Percentiles rank a stretch among this genome's conserved stretches.
These are phyloP conservation scores for Helogale parvula DNA, from an alignment of 2,113 vertebrate genomes.

Conservation along the genomic window DNA sequence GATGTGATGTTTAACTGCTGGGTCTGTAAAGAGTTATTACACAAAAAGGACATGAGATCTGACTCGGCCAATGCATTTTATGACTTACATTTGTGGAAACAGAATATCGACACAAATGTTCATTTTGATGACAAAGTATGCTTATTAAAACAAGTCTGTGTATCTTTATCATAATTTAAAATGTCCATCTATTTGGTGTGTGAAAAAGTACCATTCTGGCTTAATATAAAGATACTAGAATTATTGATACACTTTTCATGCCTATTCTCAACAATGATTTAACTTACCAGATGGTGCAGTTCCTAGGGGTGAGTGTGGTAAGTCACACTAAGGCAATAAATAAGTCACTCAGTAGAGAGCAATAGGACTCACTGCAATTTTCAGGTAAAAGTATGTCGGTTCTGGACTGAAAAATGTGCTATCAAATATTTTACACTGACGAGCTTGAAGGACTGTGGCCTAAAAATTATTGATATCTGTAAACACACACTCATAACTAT, in stretches of 20 bases:
- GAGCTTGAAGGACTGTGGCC: not conserved
- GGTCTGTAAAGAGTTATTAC: not conserved
- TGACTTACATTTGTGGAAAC: not conserved
- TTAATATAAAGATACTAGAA: not conserved
- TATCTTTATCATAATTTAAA: not conserved
- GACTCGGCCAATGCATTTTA: not conserved
- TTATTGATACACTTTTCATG: not conserved
- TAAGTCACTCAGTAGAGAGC: not conserved
- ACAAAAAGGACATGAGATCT: not conserved
- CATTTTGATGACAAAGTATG: not conserved
- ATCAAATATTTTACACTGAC: not conserved
- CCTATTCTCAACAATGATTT: not conserved
- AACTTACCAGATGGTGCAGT: not conserved
- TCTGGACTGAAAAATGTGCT: not conserved
- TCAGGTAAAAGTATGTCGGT: not conserved
- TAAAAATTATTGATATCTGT: not conserved
- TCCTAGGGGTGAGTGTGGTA: not conserved
- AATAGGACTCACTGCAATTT: not conserved
- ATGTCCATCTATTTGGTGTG: not conserved
- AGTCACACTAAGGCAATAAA: not conserved
- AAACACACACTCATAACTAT: not conserved
- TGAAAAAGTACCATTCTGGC: not conserved
- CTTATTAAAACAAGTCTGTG: not conserved
- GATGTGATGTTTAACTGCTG: not conserved
- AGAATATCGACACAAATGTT: not conserved